Conservation (phyloP, 2,113 vertebrate species). For the Elephas maximus region DNA sequence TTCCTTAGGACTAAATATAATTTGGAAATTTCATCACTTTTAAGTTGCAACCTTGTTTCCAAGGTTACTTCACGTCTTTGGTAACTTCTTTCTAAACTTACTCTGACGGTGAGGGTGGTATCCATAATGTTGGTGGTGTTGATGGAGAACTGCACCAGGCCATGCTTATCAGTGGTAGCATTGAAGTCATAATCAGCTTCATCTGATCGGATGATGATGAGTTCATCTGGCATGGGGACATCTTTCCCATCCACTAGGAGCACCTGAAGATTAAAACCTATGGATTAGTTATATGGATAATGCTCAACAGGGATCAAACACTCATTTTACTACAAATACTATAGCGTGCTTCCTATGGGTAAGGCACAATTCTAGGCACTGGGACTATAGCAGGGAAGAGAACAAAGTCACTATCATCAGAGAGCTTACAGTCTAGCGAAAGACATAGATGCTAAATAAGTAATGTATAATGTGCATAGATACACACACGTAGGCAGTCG, state of each 20-base stretch:
- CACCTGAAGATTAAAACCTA: constrained; percentile 79
- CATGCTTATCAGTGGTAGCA: constrained; percentile 86
- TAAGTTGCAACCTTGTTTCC: not conserved
- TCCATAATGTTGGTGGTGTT: constrained; percentile 74
- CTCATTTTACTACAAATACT: constrained; percentile 8
- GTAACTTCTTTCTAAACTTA: constrained; percentile 77
- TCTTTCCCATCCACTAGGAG: constrained; percentile 85
- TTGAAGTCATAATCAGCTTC: constrained; percentile 74
- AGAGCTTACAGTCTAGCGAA: not conserved
- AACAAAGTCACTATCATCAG: not conserved
- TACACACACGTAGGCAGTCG: not conserved
- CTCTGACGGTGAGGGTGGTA: constrained; percentile 80
- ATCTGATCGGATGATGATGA: constrained; percentile 75
- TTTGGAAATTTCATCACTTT: constrained; percentile 4
- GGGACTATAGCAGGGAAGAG: not conserved
- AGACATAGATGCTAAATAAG: not conserved
- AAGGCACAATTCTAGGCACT: not conserved
- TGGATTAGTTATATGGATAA: not conserved
- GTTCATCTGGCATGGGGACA: constrained; percentile 84
- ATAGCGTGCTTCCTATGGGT: not conserved
- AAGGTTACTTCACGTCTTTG: not conserved
- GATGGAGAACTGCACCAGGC: constrained; percentile 86
- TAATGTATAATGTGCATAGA: not conserved
- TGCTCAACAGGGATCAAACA: not conserved
- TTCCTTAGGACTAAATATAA: not conserved